These are phyloP conservation scores for Diarsia dahlii DNA, from an alignment of 2,888 invertebrate species.

Conservation along the genomic window DNA sequence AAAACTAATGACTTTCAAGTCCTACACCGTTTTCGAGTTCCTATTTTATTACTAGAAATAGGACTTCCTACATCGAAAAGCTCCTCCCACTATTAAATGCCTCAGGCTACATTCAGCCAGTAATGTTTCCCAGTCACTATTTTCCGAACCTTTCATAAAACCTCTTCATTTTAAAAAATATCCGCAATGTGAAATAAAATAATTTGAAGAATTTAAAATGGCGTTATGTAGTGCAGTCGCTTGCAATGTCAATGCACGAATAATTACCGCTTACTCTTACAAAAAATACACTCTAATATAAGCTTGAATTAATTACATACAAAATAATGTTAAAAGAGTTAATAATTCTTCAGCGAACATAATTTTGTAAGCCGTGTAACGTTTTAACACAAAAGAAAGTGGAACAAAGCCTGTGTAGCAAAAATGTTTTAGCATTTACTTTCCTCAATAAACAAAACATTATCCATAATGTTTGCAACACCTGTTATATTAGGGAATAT, in stretches of 20 bases:
- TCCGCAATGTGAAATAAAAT: constrained; percentile 36
- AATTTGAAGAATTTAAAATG: constrained; percentile 47
- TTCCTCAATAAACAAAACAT: constrained; percentile 32
- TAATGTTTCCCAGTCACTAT: constrained; percentile 21
- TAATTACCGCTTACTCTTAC: constrained; percentile 53
- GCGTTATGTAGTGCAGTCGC: constrained; percentile 45
- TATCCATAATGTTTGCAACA: constrained; percentile 39
- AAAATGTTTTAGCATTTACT: constrained; percentile 19
- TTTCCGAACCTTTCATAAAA: constrained; percentile 23
- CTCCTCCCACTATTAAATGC: constrained; percentile 35
- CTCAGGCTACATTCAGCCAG: constrained; percentile 23
- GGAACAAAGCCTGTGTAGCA: not conserved
- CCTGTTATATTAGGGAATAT: constrained; percentile 48
- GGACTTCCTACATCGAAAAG: not conserved
- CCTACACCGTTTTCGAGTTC: not conserved
- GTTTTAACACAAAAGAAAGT: constrained; percentile 27
- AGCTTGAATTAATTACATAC: constrained; percentile 47
- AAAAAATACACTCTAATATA: constrained; percentile 48
- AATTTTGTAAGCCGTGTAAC: constrained; percentile 19
- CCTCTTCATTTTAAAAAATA: constrained; percentile 22
- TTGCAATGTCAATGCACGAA: constrained; percentile 52
- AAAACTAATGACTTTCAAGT: not conserved
- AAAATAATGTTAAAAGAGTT: constrained; percentile 18
- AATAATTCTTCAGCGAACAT: constrained; percentile 10
- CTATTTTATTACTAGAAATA: not conserved